These are phyloP conservation scores for Melanotaenia boesemani DNA, from an alignment of 2,797 vertebrate species.

Conservation along the genomic window DNA sequence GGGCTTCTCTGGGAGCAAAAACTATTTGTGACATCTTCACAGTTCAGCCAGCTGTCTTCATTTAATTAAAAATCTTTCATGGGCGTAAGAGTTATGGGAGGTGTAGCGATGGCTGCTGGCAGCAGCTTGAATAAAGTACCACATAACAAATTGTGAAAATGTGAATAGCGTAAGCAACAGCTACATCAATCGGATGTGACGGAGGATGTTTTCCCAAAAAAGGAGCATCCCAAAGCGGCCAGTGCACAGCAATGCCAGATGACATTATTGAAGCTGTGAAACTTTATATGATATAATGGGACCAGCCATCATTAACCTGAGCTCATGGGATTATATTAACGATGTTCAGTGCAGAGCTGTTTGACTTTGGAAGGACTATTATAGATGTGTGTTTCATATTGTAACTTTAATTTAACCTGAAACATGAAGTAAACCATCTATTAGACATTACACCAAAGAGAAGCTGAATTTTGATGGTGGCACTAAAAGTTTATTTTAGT, in stretches of 20 bases:
- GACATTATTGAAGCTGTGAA: slow-evolving; percentile 78
- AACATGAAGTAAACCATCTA: slow-evolving; percentile 59
- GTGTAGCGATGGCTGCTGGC: slow-evolving; percentile 70
- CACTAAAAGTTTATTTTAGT: slow-evolving; percentile 36
- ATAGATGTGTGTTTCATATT: slow-evolving; percentile 50
- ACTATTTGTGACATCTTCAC: slow-evolving; percentile 82
- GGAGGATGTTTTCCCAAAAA: slow-evolving; percentile 72
- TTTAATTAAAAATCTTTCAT: slow-evolving; percentile 87
- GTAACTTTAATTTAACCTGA: slow-evolving; percentile 68
- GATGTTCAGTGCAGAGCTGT: slow-evolving; percentile 57
- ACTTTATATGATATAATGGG: slow-evolving; percentile 68
- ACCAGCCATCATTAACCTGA: slow-evolving; percentile 71
- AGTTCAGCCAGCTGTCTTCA: slow-evolving; percentile 82
- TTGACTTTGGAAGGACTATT: slow-evolving; percentile 69
- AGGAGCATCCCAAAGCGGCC: slow-evolving; percentile 56
- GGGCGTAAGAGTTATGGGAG: slow-evolving; percentile 81
- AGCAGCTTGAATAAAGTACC: slow-evolving; percentile 73
- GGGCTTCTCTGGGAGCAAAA: slow-evolving; percentile 69
- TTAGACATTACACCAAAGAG: slow-evolving; percentile 41
- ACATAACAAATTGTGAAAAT: slow-evolving; percentile 75
- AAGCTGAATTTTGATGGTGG: slow-evolving; percentile 32
- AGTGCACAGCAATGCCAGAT: slow-evolving; percentile 51
- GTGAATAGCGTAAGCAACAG: slow-evolving; percentile 77
- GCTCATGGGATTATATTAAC: slow-evolving; percentile 65
- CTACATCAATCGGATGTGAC: slow-evolving; percentile 70